These are phyloP conservation scores for Mus minutoides DNA, from an alignment of 2,797 vertebrate genomes.

Conservation along the genomic window DNA sequence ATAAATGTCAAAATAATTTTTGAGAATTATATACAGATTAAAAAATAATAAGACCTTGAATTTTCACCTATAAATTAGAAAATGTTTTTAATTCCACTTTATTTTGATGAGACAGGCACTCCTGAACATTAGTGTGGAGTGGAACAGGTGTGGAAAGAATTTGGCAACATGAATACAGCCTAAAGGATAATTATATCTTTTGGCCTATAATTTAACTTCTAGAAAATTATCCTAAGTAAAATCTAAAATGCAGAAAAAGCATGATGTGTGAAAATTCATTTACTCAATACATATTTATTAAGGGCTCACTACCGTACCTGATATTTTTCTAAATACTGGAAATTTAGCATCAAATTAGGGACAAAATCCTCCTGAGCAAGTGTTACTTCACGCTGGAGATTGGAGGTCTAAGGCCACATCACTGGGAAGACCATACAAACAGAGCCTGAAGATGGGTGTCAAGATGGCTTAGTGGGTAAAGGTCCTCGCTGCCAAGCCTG, in stretches of 20 bases:
- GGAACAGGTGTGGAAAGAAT: slow-evolving; percentile 28
- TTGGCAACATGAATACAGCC: slow-evolving; percentile 56
- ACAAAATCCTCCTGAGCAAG: not conserved
- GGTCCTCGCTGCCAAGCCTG: not conserved
- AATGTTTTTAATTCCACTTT: not conserved
- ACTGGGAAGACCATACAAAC: not conserved
- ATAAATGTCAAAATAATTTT: not conserved
- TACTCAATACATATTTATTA: slow-evolving; percentile 49
- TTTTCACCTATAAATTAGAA: slow-evolving; percentile 27
- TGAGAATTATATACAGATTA: not conserved
- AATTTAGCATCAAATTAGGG: not conserved
- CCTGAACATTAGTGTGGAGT: slow-evolving; percentile 12
- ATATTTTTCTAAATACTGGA: not conserved
- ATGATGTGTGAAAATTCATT: slow-evolving; percentile 8
- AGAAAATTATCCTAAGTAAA: slow-evolving; percentile 61
- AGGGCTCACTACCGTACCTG: not conserved
- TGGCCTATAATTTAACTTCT: slow-evolving; percentile 56
- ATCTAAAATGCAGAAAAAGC: slow-evolving; percentile 28
- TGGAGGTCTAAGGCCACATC: not conserved
- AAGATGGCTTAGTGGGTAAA: not conserved
- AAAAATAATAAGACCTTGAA: slow-evolving; percentile 39
- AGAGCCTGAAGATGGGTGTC: not conserved
- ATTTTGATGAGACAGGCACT: not conserved
- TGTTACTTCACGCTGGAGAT: not conserved
- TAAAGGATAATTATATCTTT: slow-evolving; percentile 66